phyloP scores from a whole-genome alignment of 1,140 invertebrate species.

The Heliconius melpomene region DNA sequence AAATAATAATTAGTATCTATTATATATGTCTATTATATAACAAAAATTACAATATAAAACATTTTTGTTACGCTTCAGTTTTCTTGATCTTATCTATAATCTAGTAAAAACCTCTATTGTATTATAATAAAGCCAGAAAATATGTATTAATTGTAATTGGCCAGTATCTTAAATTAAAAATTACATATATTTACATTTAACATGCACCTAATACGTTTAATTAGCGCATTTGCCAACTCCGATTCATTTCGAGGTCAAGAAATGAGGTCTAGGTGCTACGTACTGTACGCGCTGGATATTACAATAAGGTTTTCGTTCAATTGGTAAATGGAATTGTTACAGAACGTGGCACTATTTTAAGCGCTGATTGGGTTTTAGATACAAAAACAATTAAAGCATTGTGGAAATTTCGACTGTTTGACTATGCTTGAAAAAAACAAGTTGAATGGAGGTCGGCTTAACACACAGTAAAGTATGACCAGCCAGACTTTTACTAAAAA shows the following conservation, averaged over 20 bases:
- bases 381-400: neutral
- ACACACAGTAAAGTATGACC: too few species aligned
- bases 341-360: neutral
- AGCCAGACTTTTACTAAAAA: too few species aligned
- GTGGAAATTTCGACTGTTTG: neutral
- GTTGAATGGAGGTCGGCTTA: too few species aligned
- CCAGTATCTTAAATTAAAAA: conserved; percentile 37
- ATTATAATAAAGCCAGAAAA: neutral
- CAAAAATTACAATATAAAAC: neutral
- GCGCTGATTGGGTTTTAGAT: neutral
- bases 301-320: conserved; percentile 42
- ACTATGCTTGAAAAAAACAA: too few species aligned
- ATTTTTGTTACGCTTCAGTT: neutral
- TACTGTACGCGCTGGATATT: conserved; percentile 44
- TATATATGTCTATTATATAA: neutral
- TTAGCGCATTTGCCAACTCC: conserved; percentile 65
- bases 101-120: neutral
- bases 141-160: neutral
- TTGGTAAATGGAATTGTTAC: conserved; percentile 14
- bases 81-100: neutral
- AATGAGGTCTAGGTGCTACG: conserved; percentile 68
- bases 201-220: conserved; percentile 59
- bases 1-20: neutral
- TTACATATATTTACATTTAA: conserved; percentile 49
- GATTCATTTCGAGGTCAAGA: conserved; percentile 69